Conservation (phyloP, 2,888 invertebrate genomes). For the Lumbricus terrestris region DNA sequence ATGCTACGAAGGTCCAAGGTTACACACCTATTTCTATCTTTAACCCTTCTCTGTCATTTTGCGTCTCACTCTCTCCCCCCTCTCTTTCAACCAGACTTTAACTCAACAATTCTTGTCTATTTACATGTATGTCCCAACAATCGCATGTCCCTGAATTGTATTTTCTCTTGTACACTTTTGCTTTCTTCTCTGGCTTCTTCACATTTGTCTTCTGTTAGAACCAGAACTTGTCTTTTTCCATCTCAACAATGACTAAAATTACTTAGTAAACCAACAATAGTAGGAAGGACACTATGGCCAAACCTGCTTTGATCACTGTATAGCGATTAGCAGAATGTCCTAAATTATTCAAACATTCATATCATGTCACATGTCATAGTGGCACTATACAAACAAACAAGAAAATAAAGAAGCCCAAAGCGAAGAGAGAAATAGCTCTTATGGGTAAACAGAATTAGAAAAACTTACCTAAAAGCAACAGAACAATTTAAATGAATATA, state of each 20-base stretch:
- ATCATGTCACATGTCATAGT: neutral
- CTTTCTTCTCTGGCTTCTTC: neutral
- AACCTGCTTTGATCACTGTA: neutral
- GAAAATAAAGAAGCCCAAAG: neutral
- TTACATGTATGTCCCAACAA: neutral
- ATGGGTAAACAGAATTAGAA: neutral
- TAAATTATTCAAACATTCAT: too few relatives aligned
- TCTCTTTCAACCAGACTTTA: neutral
- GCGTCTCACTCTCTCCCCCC: neutral
- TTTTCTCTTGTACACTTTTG: neutral
- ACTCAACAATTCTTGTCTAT: neutral
- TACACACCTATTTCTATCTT: too few relatives aligned
- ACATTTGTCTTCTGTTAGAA: neutral
- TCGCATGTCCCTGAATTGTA: neutral
- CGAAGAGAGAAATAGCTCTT: neutral
- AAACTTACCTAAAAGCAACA: constrained; percentile 3
- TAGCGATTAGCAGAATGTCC: neutral
- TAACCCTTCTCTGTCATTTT: neutral
- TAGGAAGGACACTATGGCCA: neutral
- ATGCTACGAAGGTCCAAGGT: neutral
- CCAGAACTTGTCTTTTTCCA: neutral
- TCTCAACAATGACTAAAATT: neutral
- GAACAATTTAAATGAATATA: neutral
- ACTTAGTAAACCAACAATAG: neutral
- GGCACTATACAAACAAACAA: neutral